Conservation (phyloP, 2,113 vertebrate genomes). For the Neotoma lepida region DNA sequence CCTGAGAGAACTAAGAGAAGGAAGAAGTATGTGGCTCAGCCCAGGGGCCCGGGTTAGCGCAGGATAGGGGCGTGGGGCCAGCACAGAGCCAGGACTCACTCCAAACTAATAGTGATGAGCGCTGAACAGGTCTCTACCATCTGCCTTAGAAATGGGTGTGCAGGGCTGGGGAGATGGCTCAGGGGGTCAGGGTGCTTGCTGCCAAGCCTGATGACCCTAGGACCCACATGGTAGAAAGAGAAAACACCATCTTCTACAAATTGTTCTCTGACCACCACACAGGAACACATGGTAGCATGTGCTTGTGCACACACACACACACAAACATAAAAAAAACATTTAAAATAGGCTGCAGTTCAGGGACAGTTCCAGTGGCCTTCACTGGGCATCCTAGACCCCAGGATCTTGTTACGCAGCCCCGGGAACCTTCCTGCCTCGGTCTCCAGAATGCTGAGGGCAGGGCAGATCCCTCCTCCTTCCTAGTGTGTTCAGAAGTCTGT, state of each 20-base stretch:
- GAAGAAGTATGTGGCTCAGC: constrained; percentile 64
- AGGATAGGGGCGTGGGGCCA: background rate
- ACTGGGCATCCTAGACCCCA: too few species aligned
- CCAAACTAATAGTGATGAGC: too few species aligned
- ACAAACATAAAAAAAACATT: background rate
- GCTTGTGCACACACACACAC: background rate
- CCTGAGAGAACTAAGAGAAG: constrained; percentile 78
- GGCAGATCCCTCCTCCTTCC: background rate
- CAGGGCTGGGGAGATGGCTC: background rate
- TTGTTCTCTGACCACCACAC: background rate
- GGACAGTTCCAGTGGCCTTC: background rate
- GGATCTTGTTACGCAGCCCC: background rate
- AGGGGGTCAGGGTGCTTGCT: background rate
- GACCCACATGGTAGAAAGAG: background rate
- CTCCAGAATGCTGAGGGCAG: too few species aligned
- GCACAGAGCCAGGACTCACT: background rate
- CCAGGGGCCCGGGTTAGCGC: background rate
- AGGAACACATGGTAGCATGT: background rate
- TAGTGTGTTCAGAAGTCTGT: background rate
- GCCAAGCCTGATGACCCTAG: background rate
- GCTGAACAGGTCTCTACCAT: too few species aligned
- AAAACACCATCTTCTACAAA: background rate
- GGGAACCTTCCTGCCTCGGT: too few species aligned
- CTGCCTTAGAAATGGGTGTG: background rate
- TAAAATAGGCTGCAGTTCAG: background rate